Evolutionary conservation across 2,888 invertebrate genomes (phyloP).

Genomic region (Lasioglossum malachurum): DNA sequence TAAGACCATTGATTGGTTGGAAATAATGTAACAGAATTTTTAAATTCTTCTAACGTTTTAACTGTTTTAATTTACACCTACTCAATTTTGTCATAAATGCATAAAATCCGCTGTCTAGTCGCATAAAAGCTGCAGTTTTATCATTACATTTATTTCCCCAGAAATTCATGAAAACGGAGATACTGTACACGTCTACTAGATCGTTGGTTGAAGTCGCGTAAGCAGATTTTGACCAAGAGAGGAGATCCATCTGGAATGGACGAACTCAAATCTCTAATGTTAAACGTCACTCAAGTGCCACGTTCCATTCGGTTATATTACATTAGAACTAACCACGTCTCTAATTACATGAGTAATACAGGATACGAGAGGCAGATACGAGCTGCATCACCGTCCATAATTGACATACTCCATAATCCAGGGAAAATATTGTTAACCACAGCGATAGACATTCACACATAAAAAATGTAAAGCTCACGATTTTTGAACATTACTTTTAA

Average conservation of each 20-base stretch:
- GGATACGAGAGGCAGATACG: not conserved
- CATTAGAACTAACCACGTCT: conserved; percentile 50
- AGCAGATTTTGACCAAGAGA: conserved; percentile 40
- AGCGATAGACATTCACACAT: not conserved
- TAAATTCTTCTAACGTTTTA: no score
- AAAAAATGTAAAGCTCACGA: not conserved
- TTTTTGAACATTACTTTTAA: not conserved
- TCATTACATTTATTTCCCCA: not conserved
- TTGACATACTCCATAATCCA: not conserved
- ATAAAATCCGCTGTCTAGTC: not conserved
- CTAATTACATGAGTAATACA: conserved; percentile 32
- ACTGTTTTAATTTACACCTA: no score
- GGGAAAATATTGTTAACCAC: not conserved
- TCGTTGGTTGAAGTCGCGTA: conserved; percentile 33
- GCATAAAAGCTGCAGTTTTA: no score
- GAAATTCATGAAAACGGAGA: not conserved
- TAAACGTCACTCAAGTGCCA: conserved; percentile 50
- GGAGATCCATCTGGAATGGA: conserved; percentile 22
- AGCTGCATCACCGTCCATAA: not conserved
- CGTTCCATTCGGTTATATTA: conserved; percentile 28
- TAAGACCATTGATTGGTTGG: no score
- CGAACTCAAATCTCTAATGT: conserved; percentile 24
- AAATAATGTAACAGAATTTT: no score
- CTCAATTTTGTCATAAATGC: not conserved
- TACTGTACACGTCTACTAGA: not conserved